phyloP scores from a whole-genome alignment of 2,888 invertebrate genomes.

The Dorcus hopei region DNA sequence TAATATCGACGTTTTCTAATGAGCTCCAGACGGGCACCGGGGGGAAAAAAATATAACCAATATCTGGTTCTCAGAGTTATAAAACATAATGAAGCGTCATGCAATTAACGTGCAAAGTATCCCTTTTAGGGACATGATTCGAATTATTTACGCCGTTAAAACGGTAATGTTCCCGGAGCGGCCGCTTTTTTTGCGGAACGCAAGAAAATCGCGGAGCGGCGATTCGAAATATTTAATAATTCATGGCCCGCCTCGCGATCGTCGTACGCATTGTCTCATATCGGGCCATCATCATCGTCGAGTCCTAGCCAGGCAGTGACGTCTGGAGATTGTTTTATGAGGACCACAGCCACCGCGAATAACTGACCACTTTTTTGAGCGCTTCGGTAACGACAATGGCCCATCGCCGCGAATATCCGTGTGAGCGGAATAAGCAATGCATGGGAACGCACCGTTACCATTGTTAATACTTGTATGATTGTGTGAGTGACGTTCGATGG shows the following conservation, averaged over 20 bases:
- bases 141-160: too few relatives aligned
- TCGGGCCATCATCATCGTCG: constrained; percentile 16
- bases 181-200: constrained; percentile 3
- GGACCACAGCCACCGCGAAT: constrained; percentile 22
- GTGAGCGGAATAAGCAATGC: constrained; percentile 47
- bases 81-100: too few relatives aligned
- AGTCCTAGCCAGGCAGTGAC: constrained; percentile 17
- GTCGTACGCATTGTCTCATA: constrained; percentile 9
- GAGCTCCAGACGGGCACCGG: too few relatives aligned
- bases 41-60: too few relatives aligned
- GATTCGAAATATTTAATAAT: constrained; percentile 16
- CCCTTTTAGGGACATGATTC: too few relatives aligned
- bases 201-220: constrained; percentile 3
- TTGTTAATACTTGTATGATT: constrained; percentile 41
- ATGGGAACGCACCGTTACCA: constrained; percentile 45
- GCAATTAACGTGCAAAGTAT: too few relatives aligned
- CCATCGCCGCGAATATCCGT: constrained; percentile 32
- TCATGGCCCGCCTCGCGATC: constrained; percentile 10
- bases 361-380: constrained; percentile 28
- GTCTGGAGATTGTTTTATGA: constrained; percentile 24
- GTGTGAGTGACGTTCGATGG: constrained; percentile 3
- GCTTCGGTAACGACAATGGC: constrained; percentile 33
- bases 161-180: too few relatives aligned
- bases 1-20: too few relatives aligned
- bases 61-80: too few relatives aligned